These are phyloP conservation scores for Heliconius hewitsoni DNA, from an alignment of 1,140 invertebrate genomes.

Conservation along the genomic window DNA sequence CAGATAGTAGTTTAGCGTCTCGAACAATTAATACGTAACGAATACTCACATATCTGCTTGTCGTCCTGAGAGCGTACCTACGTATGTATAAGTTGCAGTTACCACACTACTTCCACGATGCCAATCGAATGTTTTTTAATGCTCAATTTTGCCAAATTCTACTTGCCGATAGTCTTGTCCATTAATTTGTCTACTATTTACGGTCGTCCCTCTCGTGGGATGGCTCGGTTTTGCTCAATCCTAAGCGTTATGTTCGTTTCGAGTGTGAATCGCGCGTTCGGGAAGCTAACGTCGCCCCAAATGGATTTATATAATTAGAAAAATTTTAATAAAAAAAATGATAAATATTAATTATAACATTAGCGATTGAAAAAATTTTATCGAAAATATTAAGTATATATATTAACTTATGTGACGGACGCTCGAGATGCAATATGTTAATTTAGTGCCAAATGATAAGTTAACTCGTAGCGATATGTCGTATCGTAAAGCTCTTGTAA, in stretches of 20 bases:
- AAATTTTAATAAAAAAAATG: conserved; percentile 49
- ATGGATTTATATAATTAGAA: conserved; percentile 65
- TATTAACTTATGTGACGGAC: conserved; percentile 72
- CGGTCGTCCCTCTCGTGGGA: conserved; percentile 48
- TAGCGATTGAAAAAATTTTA: conserved; percentile 49
- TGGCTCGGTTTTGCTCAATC: conserved; percentile 72
- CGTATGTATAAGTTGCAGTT: conserved; percentile 69
- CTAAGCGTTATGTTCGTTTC: conserved; percentile 57
- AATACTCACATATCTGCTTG: conserved; percentile 43
- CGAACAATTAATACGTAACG: conserved; percentile 25
- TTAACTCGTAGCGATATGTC: conserved; percentile 80
- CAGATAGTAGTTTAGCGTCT: conserved; percentile 27
- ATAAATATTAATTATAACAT: conserved; percentile 69
- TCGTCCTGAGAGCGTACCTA: conserved; percentile 49
- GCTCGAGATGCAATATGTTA: conserved; percentile 80
- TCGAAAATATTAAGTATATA: conserved; percentile 63
- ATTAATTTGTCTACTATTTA: conserved; percentile 58
- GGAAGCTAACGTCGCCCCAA: conserved; percentile 58
- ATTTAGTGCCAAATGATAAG: conserved; percentile 82
- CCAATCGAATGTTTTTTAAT: conserved; percentile 75
- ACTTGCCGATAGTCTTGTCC: conserved; percentile 78
- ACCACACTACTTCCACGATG: conserved; percentile 73
- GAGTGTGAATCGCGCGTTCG: conserved; percentile 51
- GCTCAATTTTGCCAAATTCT: conserved; percentile 81
- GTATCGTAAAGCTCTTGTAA: conserved; percentile 79